A percentile compares a stretch with the other conserved stretches of the same genome.
phyloP scores from a whole-genome alignment of 2,113 vertebrate genomes.

The Oncorhynchus mykiss region DNA sequence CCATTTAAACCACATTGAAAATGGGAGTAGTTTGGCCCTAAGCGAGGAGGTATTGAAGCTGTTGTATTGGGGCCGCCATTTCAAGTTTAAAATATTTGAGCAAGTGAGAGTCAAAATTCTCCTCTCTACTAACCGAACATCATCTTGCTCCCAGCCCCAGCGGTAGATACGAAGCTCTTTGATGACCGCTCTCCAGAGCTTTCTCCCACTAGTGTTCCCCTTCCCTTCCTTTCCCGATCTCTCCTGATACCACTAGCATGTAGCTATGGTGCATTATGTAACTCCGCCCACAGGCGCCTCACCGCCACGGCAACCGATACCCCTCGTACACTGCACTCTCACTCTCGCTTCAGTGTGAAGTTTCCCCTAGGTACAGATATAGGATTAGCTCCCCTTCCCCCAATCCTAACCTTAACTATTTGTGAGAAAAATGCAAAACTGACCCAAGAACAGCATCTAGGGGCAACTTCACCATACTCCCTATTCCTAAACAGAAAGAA shows the following conservation, averaged over 20 bases:
- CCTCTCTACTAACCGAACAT: background rate
- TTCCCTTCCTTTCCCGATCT: constrained; percentile 39
- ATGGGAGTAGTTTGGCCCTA: too few relatives aligned
- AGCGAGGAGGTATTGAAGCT: too few relatives aligned
- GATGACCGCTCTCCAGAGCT: constrained; percentile 35
- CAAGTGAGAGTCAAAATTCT: too few relatives aligned
- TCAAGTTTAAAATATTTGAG: too few relatives aligned
- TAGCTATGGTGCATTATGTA: constrained; percentile 18
- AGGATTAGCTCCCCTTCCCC: background rate
- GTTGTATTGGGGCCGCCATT: too few relatives aligned
- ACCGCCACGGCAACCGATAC: constrained; percentile 23
- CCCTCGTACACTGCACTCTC: constrained; percentile 54
- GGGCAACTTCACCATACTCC: too few relatives aligned
- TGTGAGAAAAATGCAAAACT: too few relatives aligned
- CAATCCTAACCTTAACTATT: too few relatives aligned
- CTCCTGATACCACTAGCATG: constrained; percentile 9
- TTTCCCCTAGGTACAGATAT: constrained; percentile 45
- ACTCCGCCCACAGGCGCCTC: background rate
- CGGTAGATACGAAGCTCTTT: constrained; percentile 38
- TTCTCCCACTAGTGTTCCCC: background rate
- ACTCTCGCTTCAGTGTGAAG: constrained; percentile 21
- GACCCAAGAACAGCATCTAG: too few relatives aligned
- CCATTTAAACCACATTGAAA: too few relatives aligned
- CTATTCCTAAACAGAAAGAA: constrained; percentile 22
- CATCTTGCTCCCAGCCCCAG: background rate